Evolutionary conservation across 2,888 invertebrate genomes (phyloP).

Genomic region (Encarsia formosa): DNA sequence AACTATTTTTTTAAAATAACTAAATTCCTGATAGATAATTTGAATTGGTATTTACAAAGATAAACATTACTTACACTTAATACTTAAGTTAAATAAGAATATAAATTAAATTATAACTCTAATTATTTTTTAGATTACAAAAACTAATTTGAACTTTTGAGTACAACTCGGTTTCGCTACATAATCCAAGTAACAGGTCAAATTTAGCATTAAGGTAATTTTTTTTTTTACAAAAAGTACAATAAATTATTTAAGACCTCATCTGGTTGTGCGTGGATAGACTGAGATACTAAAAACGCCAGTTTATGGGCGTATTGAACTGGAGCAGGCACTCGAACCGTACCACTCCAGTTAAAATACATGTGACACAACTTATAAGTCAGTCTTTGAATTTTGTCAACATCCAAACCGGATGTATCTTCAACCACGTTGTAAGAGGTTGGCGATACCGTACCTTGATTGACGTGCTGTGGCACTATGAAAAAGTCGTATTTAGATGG

Average conservation of each 20-base stretch:
- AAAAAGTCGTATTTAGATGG: conserved; percentile 83
- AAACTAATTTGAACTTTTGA: neutral
- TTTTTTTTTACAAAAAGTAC: conserved; percentile 62
- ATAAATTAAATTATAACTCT: too few species aligned
- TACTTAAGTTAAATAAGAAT: too few species aligned
- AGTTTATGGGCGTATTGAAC: conserved; percentile 94
- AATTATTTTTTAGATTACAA: too few species aligned
- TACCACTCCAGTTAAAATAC: conserved; percentile 87
- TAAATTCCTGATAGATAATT: too few species aligned
- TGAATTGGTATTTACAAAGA: too few species aligned
- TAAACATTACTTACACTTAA: too few species aligned
- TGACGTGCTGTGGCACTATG: conserved; percentile 79
- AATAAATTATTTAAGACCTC: neutral
- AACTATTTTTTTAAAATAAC: too few species aligned
- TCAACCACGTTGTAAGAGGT: conserved; percentile 84
- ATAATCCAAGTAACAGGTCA: neutral
- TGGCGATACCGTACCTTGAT: conserved; percentile 87
- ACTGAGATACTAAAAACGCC: conserved; percentile 82
- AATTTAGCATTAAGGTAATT: neutral
- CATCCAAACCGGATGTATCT: conserved; percentile 64
- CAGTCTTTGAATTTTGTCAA: conserved; percentile 75
- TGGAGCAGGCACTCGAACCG: conserved; percentile 76
- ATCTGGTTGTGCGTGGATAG: conserved; percentile 29
- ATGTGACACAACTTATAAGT: conserved; percentile 83
- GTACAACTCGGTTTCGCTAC: neutral